A percentile compares a stretch with the other conserved stretches of the same genome.
Conservation (phyloP, 2,888 invertebrate genomes). For the Myopa testacea region DNA sequence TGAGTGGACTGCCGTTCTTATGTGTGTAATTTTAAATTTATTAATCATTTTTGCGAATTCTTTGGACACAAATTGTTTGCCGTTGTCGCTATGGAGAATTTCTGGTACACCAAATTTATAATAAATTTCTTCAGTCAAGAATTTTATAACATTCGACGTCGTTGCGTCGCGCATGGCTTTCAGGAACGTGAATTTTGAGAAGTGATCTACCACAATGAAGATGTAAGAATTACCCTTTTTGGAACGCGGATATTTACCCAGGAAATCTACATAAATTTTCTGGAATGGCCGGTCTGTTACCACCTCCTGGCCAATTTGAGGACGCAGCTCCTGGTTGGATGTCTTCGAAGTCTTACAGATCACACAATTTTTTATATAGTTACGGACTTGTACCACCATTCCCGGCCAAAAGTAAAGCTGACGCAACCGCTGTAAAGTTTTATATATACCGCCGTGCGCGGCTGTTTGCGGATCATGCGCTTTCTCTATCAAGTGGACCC, state of each 20-base stretch:
- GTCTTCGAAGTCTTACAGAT: neutral
- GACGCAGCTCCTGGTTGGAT: neutral
- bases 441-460: conserved; percentile 21
- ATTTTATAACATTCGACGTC: neutral
- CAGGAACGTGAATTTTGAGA: neutral
- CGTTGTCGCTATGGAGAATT: too few relatives aligned
- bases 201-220: neutral
- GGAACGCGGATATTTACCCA: neutral
- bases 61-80: too few relatives aligned
- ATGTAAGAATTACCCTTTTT: neutral
- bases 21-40: too few relatives aligned
- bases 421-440: conserved; percentile 19
- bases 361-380: too few relatives aligned
- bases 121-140: too few relatives aligned
- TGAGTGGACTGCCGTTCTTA: too few relatives aligned
- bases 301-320: neutral
- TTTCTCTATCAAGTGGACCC: neutral
- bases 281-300: neutral
- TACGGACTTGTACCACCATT: neutral
- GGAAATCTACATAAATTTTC: conserved; percentile 43
- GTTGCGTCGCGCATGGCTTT: neutral
- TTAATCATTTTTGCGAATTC: too few relatives aligned
- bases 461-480: conserved; percentile 22
- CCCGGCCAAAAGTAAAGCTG: neutral
- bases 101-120: too few relatives aligned